These are phyloP conservation scores for Pyrocoelia pectoralis DNA, from an alignment of 2,888 invertebrate genomes.

Conservation along the genomic window DNA sequence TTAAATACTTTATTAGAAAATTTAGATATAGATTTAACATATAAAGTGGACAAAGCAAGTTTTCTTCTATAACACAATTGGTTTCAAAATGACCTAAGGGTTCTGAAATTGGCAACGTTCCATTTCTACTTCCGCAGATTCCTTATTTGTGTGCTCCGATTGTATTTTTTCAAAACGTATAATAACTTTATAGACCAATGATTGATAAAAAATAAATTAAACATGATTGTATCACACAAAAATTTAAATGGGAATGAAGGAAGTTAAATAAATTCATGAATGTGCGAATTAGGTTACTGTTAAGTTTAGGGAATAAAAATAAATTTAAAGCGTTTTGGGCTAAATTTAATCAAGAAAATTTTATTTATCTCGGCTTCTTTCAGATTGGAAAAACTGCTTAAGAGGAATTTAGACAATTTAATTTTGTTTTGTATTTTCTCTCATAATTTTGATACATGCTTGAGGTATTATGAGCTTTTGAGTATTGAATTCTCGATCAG, in stretches of 20 bases:
- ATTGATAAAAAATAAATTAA: neutral
- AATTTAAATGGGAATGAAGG: neutral
- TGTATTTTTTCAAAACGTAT: neutral
- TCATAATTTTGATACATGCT: neutral
- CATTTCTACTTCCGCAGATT: slow-evolving; percentile 24
- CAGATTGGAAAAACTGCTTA: neutral
- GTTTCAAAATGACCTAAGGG: slow-evolving; percentile 23
- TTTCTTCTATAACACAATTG: slow-evolving; percentile 6
- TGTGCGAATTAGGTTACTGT: neutral
- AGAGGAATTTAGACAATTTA: neutral
- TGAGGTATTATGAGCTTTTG: neutral
- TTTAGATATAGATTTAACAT: neutral
- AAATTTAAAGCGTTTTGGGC: neutral
- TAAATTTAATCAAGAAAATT: neutral
- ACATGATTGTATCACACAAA: neutral
- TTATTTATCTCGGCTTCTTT: neutral
- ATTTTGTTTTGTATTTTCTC: neutral
- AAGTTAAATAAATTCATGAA: neutral
- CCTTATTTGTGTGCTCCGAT: slow-evolving; percentile 18
- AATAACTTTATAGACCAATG: neutral
- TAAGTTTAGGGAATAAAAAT: neutral
- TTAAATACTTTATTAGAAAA: neutral
- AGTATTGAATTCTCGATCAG: too few species aligned
- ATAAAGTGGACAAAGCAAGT: neutral
- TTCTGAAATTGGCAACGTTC: slow-evolving; percentile 28